Percentiles rank a stretch among this genome's conserved stretches.
phyloP scores from a whole-genome alignment of 1,140 invertebrate genomes.

The Drosophila aff. region DNA sequence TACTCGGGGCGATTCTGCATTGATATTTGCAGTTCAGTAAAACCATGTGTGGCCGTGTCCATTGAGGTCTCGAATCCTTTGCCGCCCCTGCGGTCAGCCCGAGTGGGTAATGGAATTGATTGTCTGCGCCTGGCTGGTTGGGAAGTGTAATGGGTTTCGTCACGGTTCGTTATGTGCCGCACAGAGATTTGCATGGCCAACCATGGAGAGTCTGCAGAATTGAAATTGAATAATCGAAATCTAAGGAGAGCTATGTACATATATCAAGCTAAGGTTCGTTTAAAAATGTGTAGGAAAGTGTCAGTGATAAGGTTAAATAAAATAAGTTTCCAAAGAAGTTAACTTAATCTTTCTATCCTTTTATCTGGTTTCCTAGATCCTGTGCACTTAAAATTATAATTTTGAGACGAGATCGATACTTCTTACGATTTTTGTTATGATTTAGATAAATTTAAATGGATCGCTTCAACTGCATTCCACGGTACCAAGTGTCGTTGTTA shows the following conservation, averaged over 20 bases:
- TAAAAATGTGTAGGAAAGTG: background rate
- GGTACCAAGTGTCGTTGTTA: background rate
- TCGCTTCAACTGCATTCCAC: background rate
- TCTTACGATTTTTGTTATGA: background rate
- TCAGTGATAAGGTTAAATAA: too few relatives aligned
- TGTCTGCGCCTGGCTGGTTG: slow-evolving; percentile 53
- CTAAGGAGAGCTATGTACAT: background rate
- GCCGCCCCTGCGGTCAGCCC: slow-evolving; percentile 25
- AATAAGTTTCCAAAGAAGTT: background rate
- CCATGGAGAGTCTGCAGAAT: slow-evolving; percentile 1
- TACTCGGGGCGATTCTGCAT: slow-evolving; percentile 21
- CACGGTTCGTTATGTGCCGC: slow-evolving; percentile 25
- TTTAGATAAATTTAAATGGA: background rate
- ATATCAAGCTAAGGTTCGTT: too few relatives aligned
- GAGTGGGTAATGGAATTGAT: slow-evolving; percentile 69
- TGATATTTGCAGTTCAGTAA: slow-evolving; percentile 3
- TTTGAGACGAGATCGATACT: background rate
- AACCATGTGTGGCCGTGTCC: slow-evolving; percentile 18
- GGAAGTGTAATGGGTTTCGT: slow-evolving; percentile 32
- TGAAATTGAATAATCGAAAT: slow-evolving; percentile 2
- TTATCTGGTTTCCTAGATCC: background rate
- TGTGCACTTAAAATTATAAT: too few relatives aligned
- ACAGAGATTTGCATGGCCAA: slow-evolving; percentile 52
- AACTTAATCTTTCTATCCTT: background rate
- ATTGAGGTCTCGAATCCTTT: slow-evolving; percentile 14